Base-by-base conservation (phyloP, 2,888 invertebrate species). In the Agrochola macilenta region DNA sequence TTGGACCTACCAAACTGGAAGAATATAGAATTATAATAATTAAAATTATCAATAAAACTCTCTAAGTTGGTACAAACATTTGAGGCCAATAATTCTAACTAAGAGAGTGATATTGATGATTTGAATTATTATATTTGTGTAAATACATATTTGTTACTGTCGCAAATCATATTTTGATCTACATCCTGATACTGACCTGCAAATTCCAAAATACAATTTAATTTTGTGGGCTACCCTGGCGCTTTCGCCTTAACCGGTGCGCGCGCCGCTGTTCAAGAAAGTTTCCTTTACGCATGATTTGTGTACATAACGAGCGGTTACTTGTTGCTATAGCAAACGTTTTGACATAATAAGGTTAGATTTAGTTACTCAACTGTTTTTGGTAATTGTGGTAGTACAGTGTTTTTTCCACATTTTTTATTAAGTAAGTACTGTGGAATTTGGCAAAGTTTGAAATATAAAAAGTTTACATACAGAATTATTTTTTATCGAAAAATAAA, bases 321-420 rank as follows among this genome's bases (percentile, higher is more conserved):
- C 71, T 73, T 46, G 77, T 78, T 61, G 30, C 49, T 30, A 63
- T 46, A n/a, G 69, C 70, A 52, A 72, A 76, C n/a, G 70, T 64
- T 78, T 87, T 84, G 79, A 87, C 84, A 84, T 89, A 89, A 88
- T 84, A 78, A 69, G 70, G 73, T 85, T 87, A 76, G 35, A 43
- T 76, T 69, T 58, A 39, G 81, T 89, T 80, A 88, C 72, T 81
- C 74, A 81, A 89, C 82, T 60, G 35, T 74, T 80, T 76, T 79
- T 14, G 63, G 76, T 78, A 78, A 81, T 35, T 43, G 23, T 30
- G 26, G 30, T 71, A 72, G 52, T 52, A 74, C 14, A 17, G 4
- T 20, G 17, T 1, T 49, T 26, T 23, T 11, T 20, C 0, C 0
- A 0, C 5, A 5, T 23, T 2, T 43, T 8, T 46, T 66, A 30